Conservation (phyloP, 2,113 vertebrate species). For the Cebidichthys violaceus region DNA sequence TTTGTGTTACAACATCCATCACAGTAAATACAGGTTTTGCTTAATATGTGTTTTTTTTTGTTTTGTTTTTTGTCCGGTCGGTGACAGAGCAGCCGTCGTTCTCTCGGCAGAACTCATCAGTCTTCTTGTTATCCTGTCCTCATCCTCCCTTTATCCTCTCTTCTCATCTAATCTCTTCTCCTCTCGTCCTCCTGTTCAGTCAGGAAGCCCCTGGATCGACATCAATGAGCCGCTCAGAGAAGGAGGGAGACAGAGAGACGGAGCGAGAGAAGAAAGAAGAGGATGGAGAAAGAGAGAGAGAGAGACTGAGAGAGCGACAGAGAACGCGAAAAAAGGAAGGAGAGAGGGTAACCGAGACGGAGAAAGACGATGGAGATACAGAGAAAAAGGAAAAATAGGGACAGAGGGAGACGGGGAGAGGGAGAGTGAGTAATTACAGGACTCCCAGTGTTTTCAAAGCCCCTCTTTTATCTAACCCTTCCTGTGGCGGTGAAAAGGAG, state of each 20-base stretch:
- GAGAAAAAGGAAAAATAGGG: slow-evolving; percentile 18
- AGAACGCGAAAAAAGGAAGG: background rate
- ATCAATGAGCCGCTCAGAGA: slow-evolving; percentile 61
- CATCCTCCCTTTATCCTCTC: slow-evolving; percentile 65
- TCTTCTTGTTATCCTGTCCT: slow-evolving; percentile 62
- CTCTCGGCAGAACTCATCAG: slow-evolving; percentile 64
- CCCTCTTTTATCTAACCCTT: slow-evolving; percentile 79
- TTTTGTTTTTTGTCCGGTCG: slow-evolving; percentile 67
- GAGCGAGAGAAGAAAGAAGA: background rate
- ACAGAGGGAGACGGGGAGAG: slow-evolving; percentile 20
- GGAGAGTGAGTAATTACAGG: slow-evolving; percentile 78
- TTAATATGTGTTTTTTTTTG: slow-evolving; percentile 68
- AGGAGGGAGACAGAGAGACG: slow-evolving; percentile 16
- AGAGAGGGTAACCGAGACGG: slow-evolving; percentile 7
- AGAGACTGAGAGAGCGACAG: slow-evolving; percentile 1
- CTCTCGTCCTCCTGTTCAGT: slow-evolving; percentile 62
- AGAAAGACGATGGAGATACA: slow-evolving; percentile 1
- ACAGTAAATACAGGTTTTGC: slow-evolving; percentile 53
- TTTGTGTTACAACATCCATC: slow-evolving; percentile 21
- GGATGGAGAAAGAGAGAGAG: slow-evolving; percentile 3
- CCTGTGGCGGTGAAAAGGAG: slow-evolving; percentile 71
- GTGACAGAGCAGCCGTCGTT: slow-evolving; percentile 56
- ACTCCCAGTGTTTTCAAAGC: slow-evolving; percentile 78
- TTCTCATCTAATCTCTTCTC: slow-evolving; percentile 65
- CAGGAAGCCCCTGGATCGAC: slow-evolving; percentile 72